Evolutionary conservation across 2,797 vertebrate genomes (phyloP).

Genomic region (Rhyacichthys aspro): DNA sequence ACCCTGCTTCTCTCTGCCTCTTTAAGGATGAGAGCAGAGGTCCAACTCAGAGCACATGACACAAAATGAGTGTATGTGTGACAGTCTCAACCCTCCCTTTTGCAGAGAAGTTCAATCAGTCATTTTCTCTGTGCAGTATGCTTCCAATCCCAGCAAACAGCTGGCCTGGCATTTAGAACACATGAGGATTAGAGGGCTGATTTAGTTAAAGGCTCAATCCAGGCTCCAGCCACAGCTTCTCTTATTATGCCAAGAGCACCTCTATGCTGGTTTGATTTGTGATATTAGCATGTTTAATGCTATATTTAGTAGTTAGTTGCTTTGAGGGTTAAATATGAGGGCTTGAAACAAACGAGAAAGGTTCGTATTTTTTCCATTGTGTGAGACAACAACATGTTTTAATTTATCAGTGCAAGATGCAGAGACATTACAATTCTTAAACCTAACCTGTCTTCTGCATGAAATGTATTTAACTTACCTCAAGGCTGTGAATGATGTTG

Average conservation of each 20-base stretch:
- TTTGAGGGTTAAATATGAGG: too few species aligned
- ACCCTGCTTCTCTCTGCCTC: too few species aligned
- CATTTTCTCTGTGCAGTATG: slow-evolving; percentile 78
- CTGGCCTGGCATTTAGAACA: slow-evolving; percentile 79
- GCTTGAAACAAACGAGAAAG: too few species aligned
- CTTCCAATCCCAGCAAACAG: slow-evolving; percentile 81
- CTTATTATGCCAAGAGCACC: slow-evolving; percentile 65
- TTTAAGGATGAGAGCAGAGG: slow-evolving; percentile 27
- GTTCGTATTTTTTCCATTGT: too few species aligned
- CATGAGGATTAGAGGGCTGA: slow-evolving; percentile 79
- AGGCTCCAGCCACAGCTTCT: slow-evolving; percentile 71
- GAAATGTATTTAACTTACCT: slow-evolving; percentile 66
- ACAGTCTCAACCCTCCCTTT: slow-evolving; percentile 62
- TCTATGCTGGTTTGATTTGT: slow-evolving; percentile 40
- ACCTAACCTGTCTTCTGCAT: too few species aligned
- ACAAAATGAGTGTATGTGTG: slow-evolving; percentile 43
- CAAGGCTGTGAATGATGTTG: slow-evolving; percentile 40
- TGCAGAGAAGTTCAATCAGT: slow-evolving; percentile 73
- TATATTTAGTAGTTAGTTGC: too few species aligned
- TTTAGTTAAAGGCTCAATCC: slow-evolving; percentile 80
- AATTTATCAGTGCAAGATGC: not conserved
- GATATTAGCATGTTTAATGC: slow-evolving; percentile 13
- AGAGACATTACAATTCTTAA: slow-evolving; percentile 28
- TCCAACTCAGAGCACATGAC: slow-evolving; percentile 14
- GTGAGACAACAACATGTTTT: too few species aligned